A percentile compares a stretch with the other conserved stretches of the same genome.
These are phyloP conservation scores for human (Homo sapiens) DNA, from an alignment of 2,113 vertebrate species.

Conservation along the genomic window DNA sequence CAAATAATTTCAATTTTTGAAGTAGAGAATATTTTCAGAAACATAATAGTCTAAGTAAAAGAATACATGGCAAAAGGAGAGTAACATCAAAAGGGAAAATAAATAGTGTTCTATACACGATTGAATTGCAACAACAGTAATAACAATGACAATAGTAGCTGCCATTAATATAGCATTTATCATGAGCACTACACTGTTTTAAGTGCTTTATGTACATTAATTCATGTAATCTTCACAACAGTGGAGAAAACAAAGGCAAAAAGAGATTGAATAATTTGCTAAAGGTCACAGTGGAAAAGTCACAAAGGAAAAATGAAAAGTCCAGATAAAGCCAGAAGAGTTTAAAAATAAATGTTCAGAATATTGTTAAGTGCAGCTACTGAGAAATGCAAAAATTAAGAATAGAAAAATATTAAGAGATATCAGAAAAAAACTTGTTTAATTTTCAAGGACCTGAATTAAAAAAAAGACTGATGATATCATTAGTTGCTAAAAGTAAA, in stretches of 20 bases:
- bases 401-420: neutral
- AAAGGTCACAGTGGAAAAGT: neutral
- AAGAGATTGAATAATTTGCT: neutral
- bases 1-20: conserved; percentile 9
- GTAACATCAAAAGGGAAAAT: neutral
- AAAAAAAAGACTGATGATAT: neutral
- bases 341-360: neutral
- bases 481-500: neutral
- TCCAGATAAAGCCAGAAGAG: neutral
- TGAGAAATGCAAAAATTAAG: neutral
- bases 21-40: conserved; percentile 22
- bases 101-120: neutral
- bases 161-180: conserved; percentile 9
- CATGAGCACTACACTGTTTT: neutral
- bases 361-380: neutral
- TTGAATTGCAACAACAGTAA: neutral
- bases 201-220: neutral
- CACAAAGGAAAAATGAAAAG: neutral
- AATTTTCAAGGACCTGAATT: neutral
- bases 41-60: neutral
- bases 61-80: neutral
- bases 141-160: neutral
- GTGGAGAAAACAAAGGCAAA: neutral
- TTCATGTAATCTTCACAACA: neutral
- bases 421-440: neutral